These are phyloP conservation scores for Bilobella aurantiaca DNA, from an alignment of 1,140 invertebrate species.

Conservation along the genomic window DNA sequence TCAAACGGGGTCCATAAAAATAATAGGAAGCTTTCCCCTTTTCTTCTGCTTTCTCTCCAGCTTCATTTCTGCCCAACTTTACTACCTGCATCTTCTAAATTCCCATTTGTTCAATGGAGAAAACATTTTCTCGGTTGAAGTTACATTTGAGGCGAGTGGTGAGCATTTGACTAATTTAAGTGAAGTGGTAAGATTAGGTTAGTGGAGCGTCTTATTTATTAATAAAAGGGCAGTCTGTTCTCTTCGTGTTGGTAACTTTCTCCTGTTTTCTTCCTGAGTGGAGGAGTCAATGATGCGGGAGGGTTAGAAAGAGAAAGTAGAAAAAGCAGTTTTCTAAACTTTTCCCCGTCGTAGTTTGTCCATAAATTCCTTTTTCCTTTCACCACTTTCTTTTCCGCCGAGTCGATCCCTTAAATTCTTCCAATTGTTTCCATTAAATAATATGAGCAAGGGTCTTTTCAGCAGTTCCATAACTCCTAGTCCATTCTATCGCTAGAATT, in stretches of 20 bases:
- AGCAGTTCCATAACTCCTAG: neutral
- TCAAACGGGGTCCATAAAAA: neutral
- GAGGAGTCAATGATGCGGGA: constrained; percentile 23
- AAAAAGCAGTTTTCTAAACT: constrained; percentile 10
- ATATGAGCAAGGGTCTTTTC: neutral
- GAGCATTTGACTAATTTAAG: constrained; percentile 4
- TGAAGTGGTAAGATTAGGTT: neutral
- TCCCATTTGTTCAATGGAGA: too few relatives aligned
- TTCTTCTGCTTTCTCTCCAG: too few relatives aligned
- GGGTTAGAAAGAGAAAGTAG: constrained; percentile 9
- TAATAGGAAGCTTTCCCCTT: constrained; percentile 4
- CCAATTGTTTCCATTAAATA: constrained; percentile 8
- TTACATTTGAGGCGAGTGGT: too few relatives aligned
- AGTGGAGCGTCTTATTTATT: constrained; percentile 8
- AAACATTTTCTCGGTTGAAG: too few relatives aligned
- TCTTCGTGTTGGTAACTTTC: neutral
- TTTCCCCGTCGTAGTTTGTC: constrained; percentile 8
- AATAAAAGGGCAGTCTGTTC: neutral
- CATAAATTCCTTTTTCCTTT: constrained; percentile 20
- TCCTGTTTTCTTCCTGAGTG: constrained; percentile 24
- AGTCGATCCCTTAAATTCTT: neutral
- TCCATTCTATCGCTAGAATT: neutral
- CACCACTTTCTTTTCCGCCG: neutral
- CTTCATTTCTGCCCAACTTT: too few relatives aligned
- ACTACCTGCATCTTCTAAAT: too few relatives aligned